phyloP scores from a whole-genome alignment of 92 coral and sea anemone genomes.

The Muricea muricata region DNA sequence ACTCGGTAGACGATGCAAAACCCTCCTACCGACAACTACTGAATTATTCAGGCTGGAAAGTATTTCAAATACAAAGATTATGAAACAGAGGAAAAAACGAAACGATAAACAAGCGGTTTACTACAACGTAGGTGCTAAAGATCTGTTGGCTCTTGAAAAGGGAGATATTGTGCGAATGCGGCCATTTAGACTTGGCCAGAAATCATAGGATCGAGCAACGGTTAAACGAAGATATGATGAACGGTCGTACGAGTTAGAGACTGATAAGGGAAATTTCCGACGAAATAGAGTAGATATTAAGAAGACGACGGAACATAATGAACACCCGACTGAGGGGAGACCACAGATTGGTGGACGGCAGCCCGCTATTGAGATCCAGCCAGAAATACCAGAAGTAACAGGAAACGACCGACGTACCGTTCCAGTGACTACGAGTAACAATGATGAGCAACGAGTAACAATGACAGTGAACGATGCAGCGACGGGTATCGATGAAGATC shows the following conservation, averaged over 20 bases:
- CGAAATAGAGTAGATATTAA: constrained; percentile 50
- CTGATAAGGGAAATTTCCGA: constrained; percentile 42
- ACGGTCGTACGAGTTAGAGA: constrained; percentile 42
- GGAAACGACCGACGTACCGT: background rate
- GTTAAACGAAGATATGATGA: constrained; percentile 46
- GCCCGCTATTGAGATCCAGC: constrained; percentile 8
- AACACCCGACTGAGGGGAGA: background rate
- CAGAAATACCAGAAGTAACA: background rate
- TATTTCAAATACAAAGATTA: constrained; percentile 29
- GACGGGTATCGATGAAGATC: background rate
- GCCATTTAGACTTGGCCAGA: constrained; percentile 53
- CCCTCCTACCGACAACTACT: constrained; percentile 64
- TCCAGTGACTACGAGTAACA: constrained; percentile 1
- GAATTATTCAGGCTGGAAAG: constrained; percentile 60
- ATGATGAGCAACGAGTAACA: background rate
- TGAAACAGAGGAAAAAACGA: constrained; percentile 22
- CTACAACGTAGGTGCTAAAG: constrained; percentile 37
- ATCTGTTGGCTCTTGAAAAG: constrained; percentile 27
- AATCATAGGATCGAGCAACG: constrained; percentile 39
- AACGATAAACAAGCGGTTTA: constrained; percentile 40
- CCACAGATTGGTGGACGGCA: background rate
- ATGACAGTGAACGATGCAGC: background rate
- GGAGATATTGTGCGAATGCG: constrained; percentile 39
- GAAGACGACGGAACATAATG: background rate
- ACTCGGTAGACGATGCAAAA: constrained; percentile 56